Evolutionary conservation across 2,113 vertebrate species (phyloP).

Genomic region (Copsychus sechellarum): DNA sequence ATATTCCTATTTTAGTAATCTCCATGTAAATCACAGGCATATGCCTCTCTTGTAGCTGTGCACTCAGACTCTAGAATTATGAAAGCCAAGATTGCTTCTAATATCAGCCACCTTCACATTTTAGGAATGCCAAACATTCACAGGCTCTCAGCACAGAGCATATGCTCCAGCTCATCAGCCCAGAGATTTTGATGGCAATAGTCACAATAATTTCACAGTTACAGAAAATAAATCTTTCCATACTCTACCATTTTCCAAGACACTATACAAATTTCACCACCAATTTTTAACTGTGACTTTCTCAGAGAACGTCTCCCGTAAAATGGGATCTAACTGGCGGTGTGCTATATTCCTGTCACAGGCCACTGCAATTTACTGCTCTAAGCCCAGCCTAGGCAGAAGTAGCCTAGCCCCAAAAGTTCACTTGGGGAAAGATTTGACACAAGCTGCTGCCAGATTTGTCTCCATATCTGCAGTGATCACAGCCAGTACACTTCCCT

Average conservation of each 20-base stretch:
- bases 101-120: constrained; percentile 52
- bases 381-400: neutral
- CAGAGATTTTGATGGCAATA: constrained; percentile 45
- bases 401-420: neutral
- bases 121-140: constrained; percentile 40
- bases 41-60: neutral
- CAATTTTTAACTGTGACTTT: neutral
- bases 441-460: neutral
- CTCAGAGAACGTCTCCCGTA: neutral
- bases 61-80: constrained; percentile 21
- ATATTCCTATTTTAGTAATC: constrained; percentile 40
- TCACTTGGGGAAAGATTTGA: neutral
- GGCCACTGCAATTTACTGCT: neutral
- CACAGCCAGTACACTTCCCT: neutral
- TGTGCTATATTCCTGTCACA: rapidly evolving
- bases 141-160: constrained; percentile 15
- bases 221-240: constrained; percentile 7
- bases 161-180: constrained; percentile 47
- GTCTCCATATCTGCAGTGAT: neutral
- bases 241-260: neutral
- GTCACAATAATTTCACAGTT: constrained; percentile 52
- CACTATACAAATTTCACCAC: neutral
- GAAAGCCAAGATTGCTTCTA: constrained; percentile 52
- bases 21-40: constrained; percentile 15
- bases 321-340: neutral